Evolutionary conservation across 2,797 vertebrate genomes (phyloP).

Genomic region (Nannoperca australis): DNA sequence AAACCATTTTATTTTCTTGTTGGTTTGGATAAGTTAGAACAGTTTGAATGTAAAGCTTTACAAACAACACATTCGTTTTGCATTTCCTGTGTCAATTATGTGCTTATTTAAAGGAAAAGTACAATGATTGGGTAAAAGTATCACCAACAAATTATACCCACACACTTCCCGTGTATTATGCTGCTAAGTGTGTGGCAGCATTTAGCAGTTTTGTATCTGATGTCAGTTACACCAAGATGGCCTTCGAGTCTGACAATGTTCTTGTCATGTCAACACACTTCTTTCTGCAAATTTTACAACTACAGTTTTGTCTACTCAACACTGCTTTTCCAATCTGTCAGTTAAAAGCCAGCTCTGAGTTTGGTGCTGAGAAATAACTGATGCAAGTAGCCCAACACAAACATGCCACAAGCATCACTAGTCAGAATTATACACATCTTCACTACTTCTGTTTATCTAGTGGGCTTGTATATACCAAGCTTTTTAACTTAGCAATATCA

Average conservation of each 20-base stretch:
- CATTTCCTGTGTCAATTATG: neutral
- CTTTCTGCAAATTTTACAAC: slow-evolving; percentile 12
- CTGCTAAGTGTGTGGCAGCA: neutral
- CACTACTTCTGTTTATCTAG: neutral
- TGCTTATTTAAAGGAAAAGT: slow-evolving; percentile 7
- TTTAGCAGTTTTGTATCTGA: slow-evolving; percentile 12
- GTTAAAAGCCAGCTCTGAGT: slow-evolving; percentile 6
- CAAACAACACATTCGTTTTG: neutral
- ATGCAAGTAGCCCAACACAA: neutral
- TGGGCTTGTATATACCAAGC: neutral
- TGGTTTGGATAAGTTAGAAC: neutral
- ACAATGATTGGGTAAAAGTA: neutral
- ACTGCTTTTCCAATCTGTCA: slow-evolving; percentile 10
- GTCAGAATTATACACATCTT: neutral
- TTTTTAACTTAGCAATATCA: slow-evolving; percentile 7
- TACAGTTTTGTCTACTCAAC: slow-evolving; percentile 5
- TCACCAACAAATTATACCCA: neutral
- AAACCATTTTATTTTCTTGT: neutral
- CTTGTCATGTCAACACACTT: slow-evolving; percentile 11
- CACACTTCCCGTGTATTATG: neutral
- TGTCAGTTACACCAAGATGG: slow-evolving; percentile 14
- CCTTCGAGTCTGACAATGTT: slow-evolving; percentile 5
- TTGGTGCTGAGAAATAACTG: neutral
- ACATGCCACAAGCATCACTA: neutral
- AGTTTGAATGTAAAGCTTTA: neutral